Evolutionary conservation across 1,140 invertebrate genomes (phyloP), one percentile per base, ranked within the genome.

Genomic region (Chironomus tepperi): DNA sequence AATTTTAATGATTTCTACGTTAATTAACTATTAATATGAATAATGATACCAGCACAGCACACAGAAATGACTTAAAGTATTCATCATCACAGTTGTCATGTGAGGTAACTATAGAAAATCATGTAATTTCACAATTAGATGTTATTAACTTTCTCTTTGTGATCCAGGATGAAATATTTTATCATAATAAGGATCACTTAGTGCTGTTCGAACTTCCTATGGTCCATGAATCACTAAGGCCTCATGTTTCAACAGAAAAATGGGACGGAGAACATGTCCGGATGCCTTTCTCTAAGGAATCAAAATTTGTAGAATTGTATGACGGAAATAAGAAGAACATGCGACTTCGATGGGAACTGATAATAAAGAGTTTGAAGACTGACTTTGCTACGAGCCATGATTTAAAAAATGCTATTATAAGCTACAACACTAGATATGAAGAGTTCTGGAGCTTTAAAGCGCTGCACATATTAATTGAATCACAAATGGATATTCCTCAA

Each of bases 251-350:
- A 10, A 79, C 81, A 3, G 89, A 91, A 77, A 86, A 87, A 78
- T 97, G 95, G 94, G 89, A 93, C 79, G 83, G 87, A 19, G 85
- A 90, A 77, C 90, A 92, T 86, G 93, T 97, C 7, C 86, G 91
- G 78, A 87, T 97, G 88, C 95, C 95, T 0, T 93, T 89, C 81
- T 95, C 93, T 6, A 77, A 82, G 3, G 86, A 90, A 70, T 95
- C 89, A 83, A 83, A 93, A 75, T 94, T 76, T 19, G 42, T 43
- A 74, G 77, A 67, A 75, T 82, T 82, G 74, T 76, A 88, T 82
- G 84, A 86, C 79, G 86, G 85, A 64, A 82, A 84, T 75, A 84
- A 83, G 15, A 57, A 57, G 12, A 81, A 81, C 67, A 83, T 92
- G 24, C 86, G 87, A 77, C 86, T 86, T 74, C 83, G 93, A 77